Percentiles rank a stretch among this genome's conserved stretches.
Conservation (phyloP, 2,797 vertebrate species). For the Stomatorhinus walkeri region DNA sequence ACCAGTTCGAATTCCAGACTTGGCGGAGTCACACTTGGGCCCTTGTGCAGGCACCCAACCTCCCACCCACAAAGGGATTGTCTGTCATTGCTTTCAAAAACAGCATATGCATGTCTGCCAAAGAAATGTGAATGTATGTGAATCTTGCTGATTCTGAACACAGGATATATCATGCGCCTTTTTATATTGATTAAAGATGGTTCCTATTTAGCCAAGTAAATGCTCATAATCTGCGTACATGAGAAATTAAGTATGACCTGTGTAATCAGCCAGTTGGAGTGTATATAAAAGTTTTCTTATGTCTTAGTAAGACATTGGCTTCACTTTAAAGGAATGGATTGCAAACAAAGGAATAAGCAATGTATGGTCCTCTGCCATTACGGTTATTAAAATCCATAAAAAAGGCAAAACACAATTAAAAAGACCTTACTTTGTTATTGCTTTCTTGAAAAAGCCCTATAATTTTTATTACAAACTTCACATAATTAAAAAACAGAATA, state of each 20-base stretch:
- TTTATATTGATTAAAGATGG: neutral
- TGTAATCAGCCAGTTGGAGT: neutral
- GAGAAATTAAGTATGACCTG: constrained; percentile 18
- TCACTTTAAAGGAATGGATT: neutral
- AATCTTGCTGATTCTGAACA: neutral
- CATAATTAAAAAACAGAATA: neutral
- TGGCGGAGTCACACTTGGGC: neutral
- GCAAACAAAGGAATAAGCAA: neutral
- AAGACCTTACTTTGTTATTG: neutral
- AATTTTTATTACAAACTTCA: neutral
- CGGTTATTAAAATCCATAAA: neutral
- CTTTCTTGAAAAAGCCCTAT: neutral
- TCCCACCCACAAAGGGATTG: neutral
- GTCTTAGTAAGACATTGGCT: neutral
- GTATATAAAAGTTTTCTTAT: constrained; percentile 3
- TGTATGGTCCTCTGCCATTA: neutral
- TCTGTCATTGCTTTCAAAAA: neutral
- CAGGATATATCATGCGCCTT: neutral
- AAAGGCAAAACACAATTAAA: neutral
- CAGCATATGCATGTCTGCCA: neutral
- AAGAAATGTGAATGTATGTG: neutral
- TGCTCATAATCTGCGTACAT: neutral
- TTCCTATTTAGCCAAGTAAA: constrained; percentile 10
- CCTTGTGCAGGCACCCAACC: neutral
- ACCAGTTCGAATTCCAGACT: neutral